Evolutionary conservation across 1,140 invertebrate genomes (phyloP).

Genomic region (Drosophila mojavensis): DNA sequence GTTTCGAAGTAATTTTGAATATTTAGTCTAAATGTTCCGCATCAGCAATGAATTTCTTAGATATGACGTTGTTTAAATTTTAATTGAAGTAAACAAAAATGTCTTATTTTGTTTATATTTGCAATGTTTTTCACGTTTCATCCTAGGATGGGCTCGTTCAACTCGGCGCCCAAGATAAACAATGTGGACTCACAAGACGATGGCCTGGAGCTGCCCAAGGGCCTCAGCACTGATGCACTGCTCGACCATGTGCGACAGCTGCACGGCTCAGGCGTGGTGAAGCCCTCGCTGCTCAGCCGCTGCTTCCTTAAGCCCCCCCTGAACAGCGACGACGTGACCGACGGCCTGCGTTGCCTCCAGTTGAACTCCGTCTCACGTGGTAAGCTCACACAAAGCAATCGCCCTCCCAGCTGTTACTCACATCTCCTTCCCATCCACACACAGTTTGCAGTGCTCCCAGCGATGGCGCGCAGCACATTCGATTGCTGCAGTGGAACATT

Average conservation of each 20-base stretch:
- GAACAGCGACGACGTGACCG: constrained; percentile 62
- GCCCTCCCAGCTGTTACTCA: not conserved
- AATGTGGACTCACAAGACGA: constrained; percentile 88
- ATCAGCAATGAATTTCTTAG: no score
- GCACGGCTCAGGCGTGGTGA: constrained; percentile 58
- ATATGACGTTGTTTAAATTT: not conserved
- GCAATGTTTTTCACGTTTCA: not conserved
- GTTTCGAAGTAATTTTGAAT: no score
- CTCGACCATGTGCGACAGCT: constrained; percentile 85
- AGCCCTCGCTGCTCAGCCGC: constrained; percentile 65
- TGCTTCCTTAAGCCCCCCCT: constrained; percentile 64
- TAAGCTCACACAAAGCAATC: constrained; percentile 8
- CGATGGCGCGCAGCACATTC: constrained; percentile 82
- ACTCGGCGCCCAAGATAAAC: constrained; percentile 88
- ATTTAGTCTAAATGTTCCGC: no score
- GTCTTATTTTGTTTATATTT: not conserved
- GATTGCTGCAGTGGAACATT: constrained; percentile 91
- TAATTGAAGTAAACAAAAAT: not conserved
- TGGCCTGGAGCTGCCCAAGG: constrained; percentile 85
- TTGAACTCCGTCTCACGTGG: constrained; percentile 84
- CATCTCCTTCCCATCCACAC: not conserved
- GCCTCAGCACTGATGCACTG: constrained; percentile 85
- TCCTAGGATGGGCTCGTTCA: constrained; percentile 90
- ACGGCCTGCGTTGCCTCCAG: constrained; percentile 84
- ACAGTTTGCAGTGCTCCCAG: constrained; percentile 65